These are phyloP conservation scores for Chironomus riparius DNA, from an alignment of 2,888 invertebrate genomes.

Conservation along the genomic window DNA sequence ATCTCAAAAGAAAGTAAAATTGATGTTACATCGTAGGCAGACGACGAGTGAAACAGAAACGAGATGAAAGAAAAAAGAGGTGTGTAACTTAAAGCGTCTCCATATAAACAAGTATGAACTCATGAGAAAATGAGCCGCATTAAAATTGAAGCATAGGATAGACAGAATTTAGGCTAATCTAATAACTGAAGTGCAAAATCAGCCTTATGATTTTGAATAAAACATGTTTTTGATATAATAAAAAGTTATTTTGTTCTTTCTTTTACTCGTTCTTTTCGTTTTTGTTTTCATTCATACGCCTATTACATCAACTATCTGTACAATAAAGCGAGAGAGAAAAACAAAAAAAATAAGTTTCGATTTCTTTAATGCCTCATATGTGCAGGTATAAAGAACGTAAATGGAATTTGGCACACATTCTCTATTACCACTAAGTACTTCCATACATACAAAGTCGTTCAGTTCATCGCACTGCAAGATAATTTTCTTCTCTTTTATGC, in stretches of 20 bases:
- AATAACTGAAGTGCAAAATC: no score
- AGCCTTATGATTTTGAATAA: no score
- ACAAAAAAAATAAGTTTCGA: background rate
- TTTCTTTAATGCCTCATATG: background rate
- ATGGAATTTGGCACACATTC: background rate
- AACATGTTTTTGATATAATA: no score
- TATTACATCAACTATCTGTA: no score
- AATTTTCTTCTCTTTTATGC: no score
- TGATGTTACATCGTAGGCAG: conserved; percentile 18
- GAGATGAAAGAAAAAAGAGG: background rate
- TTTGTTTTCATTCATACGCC: background rate
- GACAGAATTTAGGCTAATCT: background rate
- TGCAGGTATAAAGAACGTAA: background rate
- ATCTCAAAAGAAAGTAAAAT: conserved; percentile 5
- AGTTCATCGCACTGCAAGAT: no score
- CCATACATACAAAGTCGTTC: no score
- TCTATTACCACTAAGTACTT: background rate
- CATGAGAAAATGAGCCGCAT: background rate
- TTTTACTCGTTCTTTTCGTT: background rate
- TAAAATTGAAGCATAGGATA: background rate
- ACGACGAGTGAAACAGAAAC: background rate
- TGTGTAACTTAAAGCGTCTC: background rate
- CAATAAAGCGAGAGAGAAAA: no score
- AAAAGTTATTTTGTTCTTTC: background rate
- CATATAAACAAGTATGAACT: background rate